Conservation (phyloP, 2,888 invertebrate genomes). For the Tigriopus californicus region DNA sequence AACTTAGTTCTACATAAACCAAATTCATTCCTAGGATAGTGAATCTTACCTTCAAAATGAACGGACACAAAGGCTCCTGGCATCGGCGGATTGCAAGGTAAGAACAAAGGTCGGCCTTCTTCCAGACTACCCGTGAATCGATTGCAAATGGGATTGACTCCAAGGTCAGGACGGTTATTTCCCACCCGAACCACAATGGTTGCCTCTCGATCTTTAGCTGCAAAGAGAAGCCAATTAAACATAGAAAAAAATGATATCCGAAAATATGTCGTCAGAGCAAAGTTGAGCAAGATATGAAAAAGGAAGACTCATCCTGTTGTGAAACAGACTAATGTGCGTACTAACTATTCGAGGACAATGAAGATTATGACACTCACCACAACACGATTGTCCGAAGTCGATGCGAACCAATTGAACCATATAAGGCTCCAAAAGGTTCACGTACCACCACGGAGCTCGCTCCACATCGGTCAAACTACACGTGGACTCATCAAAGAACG, state of each 20-base stretch:
- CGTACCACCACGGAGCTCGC: conserved; percentile 84
- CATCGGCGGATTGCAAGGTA: conserved; percentile 87
- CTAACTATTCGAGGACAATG: not conserved
- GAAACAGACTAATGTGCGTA: not conserved
- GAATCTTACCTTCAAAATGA: conserved; percentile 44
- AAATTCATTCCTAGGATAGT: not conserved
- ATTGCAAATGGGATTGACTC: conserved; percentile 78
- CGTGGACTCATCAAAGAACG: conserved; percentile 58
- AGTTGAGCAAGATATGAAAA: not conserved
- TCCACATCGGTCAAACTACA: conserved; percentile 68
- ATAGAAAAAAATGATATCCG: too few species aligned
- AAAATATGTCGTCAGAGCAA: too few species aligned
- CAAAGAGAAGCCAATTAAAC: not conserved
- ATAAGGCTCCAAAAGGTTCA: conserved; percentile 77
- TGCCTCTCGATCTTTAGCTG: conserved; percentile 24
- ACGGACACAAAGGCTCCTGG: conserved; percentile 85
- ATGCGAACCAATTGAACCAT: conserved; percentile 80
- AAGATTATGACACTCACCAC: conserved; percentile 43
- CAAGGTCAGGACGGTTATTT: conserved; percentile 75
- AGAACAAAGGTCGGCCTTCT: conserved; percentile 71
- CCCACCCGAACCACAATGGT: conserved; percentile 75
- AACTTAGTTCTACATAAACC: not conserved
- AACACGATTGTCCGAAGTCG: conserved; percentile 76
- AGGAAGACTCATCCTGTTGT: not conserved
- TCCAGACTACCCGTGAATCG: conserved; percentile 48